These are phyloP conservation scores for Cordilura impudica DNA, from an alignment of 2,888 invertebrate species.

Conservation along the genomic window DNA sequence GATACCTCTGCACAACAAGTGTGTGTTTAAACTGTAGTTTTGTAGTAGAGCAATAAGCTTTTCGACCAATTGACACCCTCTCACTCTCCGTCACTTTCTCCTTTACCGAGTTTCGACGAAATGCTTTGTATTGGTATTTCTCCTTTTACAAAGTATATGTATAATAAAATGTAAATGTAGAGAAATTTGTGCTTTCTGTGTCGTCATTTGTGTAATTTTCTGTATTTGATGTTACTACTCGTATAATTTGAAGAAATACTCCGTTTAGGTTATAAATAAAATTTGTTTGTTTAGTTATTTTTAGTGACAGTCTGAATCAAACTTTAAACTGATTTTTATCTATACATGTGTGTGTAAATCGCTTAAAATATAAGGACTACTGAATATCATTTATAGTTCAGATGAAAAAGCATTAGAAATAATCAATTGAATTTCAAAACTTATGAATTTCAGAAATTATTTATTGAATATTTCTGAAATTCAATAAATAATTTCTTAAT, in stretches of 20 bases:
- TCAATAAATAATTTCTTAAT: too few species aligned
- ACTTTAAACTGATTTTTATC: background rate
- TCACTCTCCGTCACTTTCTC: background rate
- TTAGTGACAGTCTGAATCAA: background rate
- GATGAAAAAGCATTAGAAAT: too few species aligned
- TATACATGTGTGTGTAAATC: background rate
- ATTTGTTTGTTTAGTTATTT: constrained; percentile 7
- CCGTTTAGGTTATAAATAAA: background rate
- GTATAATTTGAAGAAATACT: background rate
- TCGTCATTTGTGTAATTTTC: constrained; percentile 10
- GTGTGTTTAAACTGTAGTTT: constrained; percentile 35
- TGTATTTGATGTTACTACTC: background rate
- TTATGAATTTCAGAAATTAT: background rate
- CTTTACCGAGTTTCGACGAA: background rate
- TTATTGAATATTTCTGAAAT: too few species aligned
- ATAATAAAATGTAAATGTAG: background rate
- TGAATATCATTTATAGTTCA: background rate
- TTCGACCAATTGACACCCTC: constrained; percentile 13
- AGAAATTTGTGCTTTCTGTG: constrained; percentile 9
- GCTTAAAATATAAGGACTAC: background rate
- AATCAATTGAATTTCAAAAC: too few species aligned
- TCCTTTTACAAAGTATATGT: background rate
- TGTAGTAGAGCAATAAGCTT: constrained; percentile 17
- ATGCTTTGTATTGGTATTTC: background rate
- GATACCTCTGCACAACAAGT: constrained; percentile 34